Percentiles rank a stretch among this genome's conserved stretches.
These are phyloP conservation scores for Leptoteleia sp. DNA, from an alignment of 1,140 invertebrate genomes.

Conservation along the genomic window DNA sequence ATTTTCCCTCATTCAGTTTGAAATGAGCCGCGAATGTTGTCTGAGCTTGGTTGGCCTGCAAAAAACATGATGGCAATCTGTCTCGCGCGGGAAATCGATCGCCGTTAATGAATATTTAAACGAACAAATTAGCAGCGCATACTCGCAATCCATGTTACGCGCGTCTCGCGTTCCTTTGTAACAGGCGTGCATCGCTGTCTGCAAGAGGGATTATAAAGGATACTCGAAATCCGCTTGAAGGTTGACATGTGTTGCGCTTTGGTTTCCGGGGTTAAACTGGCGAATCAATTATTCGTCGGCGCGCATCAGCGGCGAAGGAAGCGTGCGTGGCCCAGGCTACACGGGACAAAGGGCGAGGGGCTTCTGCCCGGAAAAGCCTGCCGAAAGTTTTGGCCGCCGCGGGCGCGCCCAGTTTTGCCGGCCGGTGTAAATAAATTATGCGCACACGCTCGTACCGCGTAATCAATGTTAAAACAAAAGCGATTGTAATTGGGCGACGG, in stretches of 20 bases:
- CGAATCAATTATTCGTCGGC: constrained; percentile 40
- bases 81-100: constrained; percentile 54
- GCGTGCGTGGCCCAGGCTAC: not conserved
- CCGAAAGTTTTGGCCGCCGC: no score
- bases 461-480: no score
- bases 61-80: constrained; percentile 61
- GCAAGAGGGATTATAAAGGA: constrained; percentile 56
- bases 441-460: no score
- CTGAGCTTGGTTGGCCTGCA: constrained; percentile 49
- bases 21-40: constrained; percentile 40
- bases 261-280: constrained; percentile 31
- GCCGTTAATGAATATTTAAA: constrained; percentile 65
- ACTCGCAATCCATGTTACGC: constrained; percentile 43
- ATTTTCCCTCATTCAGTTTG: constrained; percentile 27
- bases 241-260: constrained; percentile 47
- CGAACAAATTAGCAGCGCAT: constrained; percentile 62
- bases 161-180: constrained; percentile 41
- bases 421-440: no score
- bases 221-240: constrained; percentile 51
- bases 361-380: no score
- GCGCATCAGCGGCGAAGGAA: constrained; percentile 18
- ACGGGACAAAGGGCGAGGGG: no score
- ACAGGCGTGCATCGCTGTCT: constrained; percentile 16
- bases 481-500: no score
- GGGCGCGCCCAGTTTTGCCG: no score